Conservation (phyloP, 2,797 vertebrate genomes). For the Typhlichthys subterraneus region DNA sequence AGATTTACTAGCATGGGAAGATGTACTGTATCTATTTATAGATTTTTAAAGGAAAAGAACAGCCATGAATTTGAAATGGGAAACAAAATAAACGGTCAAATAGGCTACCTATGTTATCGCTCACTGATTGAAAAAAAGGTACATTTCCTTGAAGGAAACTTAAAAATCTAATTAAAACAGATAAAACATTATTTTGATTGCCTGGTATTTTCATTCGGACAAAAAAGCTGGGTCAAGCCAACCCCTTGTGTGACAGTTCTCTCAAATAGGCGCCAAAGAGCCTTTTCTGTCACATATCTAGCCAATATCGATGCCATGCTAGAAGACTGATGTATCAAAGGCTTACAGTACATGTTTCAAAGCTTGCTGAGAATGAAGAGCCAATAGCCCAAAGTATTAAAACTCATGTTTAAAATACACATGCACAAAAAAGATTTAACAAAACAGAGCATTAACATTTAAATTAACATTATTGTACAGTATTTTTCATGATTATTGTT, state of each 20-base stretch:
- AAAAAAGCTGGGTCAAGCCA: constrained; percentile 81
- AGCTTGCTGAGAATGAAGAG: constrained; percentile 82
- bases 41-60: constrained; percentile 19
- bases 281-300: constrained; percentile 76
- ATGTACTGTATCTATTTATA: constrained; percentile 68
- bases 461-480: background rate
- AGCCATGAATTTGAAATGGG: constrained; percentile 12
- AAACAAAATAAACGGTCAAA: constrained; percentile 1
- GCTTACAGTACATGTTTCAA: constrained; percentile 81
- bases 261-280: constrained; percentile 79
- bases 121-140: no score
- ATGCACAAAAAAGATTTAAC: constrained; percentile 62
- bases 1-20: constrained; percentile 65
- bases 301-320: constrained; percentile 82
- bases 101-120: no score
- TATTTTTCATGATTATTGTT: no score
- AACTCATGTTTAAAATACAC: constrained; percentile 74
- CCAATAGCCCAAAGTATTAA: constrained; percentile 79
- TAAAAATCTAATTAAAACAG: no score
- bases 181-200: constrained; percentile 57
- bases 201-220: constrained; percentile 72
- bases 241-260: constrained; percentile 78
- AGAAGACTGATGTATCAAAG: constrained; percentile 82
- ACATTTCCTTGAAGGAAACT: no score
- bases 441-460: constrained; percentile 40